Evolutionary conservation across 2,797 vertebrate species (phyloP).

Genomic region (Helarctos malayanus): DNA sequence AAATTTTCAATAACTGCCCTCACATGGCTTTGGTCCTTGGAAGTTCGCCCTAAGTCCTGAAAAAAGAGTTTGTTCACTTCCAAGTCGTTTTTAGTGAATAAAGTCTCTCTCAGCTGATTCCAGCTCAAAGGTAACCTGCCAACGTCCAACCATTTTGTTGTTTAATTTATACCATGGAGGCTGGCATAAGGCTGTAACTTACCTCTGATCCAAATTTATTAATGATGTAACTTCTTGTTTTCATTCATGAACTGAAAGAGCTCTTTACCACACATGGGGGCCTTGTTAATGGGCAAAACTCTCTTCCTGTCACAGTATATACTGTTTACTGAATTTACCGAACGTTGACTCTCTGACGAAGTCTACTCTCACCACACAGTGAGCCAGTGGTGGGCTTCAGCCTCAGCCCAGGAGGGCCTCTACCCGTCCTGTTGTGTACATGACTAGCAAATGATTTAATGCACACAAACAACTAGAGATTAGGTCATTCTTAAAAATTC

Average conservation of each 20-base stretch:
- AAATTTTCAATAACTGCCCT: slow-evolving; percentile 95
- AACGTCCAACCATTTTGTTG: slow-evolving; percentile 89
- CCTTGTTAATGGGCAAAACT: slow-evolving; percentile 82
- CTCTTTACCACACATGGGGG: slow-evolving; percentile 86
- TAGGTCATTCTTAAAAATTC: slow-evolving; percentile 92
- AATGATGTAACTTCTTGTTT: slow-evolving; percentile 91
- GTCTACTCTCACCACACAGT: slow-evolving; percentile 15
- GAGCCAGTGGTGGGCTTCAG: slow-evolving; percentile 63
- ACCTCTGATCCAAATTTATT: slow-evolving; percentile 89
- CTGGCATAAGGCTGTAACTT: slow-evolving; percentile 86
- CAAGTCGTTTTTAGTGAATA: slow-evolving; percentile 90
- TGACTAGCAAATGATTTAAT: slow-evolving; percentile 90
- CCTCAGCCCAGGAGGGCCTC: slow-evolving; percentile 66
- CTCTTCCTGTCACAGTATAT: slow-evolving; percentile 75
- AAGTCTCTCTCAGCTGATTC: slow-evolving; percentile 92
- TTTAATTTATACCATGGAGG: slow-evolving; percentile 89
- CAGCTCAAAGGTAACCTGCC: slow-evolving; percentile 89
- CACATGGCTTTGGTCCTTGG: slow-evolving; percentile 90
- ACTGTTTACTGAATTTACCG: slow-evolving; percentile 70
- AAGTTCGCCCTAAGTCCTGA: slow-evolving; percentile 89
- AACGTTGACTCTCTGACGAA: slow-evolving; percentile 45
- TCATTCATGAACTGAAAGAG: slow-evolving; percentile 88
- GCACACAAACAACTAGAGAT: slow-evolving; percentile 91
- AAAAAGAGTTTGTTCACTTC: slow-evolving; percentile 86
- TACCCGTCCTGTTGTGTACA: slow-evolving; percentile 82